phyloP scores from a whole-genome alignment of 2,113 vertebrate genomes.

The Lampris incognitus region DNA sequence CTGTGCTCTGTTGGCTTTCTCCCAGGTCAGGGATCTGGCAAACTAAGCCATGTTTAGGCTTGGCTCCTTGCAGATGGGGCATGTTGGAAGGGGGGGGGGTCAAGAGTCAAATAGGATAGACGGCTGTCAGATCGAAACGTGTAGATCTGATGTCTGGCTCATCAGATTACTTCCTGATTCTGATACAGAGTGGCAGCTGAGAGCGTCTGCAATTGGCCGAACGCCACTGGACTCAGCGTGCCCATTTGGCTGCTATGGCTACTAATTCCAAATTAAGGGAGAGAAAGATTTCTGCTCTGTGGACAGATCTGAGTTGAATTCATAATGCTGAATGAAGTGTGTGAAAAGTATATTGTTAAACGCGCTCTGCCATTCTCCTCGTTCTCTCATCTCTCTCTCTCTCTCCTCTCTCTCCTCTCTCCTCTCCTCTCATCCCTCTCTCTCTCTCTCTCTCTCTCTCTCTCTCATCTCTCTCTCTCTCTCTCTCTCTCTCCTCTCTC shows the following conservation, averaged over 20 bases:
- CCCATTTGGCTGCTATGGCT: constrained; percentile 21
- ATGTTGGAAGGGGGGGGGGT: neutral
- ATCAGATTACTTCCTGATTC: constrained; percentile 70
- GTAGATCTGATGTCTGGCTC: constrained; percentile 62
- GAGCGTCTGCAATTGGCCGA: constrained; percentile 41
- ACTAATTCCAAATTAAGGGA: constrained; percentile 10
- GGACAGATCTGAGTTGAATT: neutral
- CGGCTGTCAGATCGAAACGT: constrained; percentile 47
- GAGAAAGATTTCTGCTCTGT: neutral
- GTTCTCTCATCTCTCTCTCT: neutral
- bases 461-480: neutral
- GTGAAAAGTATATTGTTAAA: too few relatives aligned
- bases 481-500: too few relatives aligned
- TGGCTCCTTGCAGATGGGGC: constrained; percentile 31
- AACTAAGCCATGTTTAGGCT: constrained; percentile 23
- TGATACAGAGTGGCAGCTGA: constrained; percentile 65
- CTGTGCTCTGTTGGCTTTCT: constrained; percentile 19
- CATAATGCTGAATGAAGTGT: neutral
- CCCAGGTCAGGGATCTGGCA: constrained; percentile 29
- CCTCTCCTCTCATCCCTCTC: neutral
- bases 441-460: neutral
- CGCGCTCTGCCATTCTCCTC: too few relatives aligned
- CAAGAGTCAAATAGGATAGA: constrained; percentile 54
- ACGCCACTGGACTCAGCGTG: constrained; percentile 43
- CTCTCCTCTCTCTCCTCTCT: neutral